A percentile compares a stretch with the other conserved stretches of the same genome.
phyloP scores from a whole-genome alignment of 2,797 vertebrate genomes.

The Naso thynnoides region DNA sequence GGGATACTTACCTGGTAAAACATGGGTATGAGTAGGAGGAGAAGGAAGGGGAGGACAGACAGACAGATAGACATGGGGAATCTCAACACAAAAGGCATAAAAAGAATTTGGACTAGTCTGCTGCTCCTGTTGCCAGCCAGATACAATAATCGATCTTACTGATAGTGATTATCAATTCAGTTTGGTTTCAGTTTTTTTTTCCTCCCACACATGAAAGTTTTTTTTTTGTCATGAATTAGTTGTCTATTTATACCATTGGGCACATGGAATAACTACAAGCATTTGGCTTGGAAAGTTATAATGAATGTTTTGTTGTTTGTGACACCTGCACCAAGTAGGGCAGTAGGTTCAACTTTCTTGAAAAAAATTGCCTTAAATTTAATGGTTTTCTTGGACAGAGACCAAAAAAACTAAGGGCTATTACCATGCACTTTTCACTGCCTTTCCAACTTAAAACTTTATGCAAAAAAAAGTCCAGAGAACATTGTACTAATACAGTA shows the following conservation, averaged over 20 bases:
- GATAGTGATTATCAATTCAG: slow-evolving; percentile 80
- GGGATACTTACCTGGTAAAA: slow-evolving; percentile 93
- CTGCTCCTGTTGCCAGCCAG: slow-evolving; percentile 86
- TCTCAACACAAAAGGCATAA: slow-evolving; percentile 84
- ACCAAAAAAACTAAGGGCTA: background rate
- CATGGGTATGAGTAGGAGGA: slow-evolving; percentile 77
- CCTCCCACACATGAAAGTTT: slow-evolving; percentile 49
- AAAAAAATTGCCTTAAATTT: background rate
- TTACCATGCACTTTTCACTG: background rate
- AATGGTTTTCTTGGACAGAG: background rate
- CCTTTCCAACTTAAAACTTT: slow-evolving; percentile 6
- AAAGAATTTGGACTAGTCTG: slow-evolving; percentile 86
- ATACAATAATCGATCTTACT: slow-evolving; percentile 77
- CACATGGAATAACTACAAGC: slow-evolving; percentile 76
- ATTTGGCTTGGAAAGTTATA: slow-evolving; percentile 23
- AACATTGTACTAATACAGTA: background rate
- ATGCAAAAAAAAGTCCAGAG: slow-evolving; percentile 7
- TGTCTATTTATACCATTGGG: slow-evolving; percentile 92
- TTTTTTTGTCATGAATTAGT: slow-evolving; percentile 51
- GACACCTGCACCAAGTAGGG: background rate
- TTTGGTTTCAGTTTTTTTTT: slow-evolving; percentile 86
- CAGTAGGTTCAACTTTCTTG: slow-evolving; percentile 4
- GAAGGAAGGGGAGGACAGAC: slow-evolving; percentile 67
- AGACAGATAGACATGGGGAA: slow-evolving; percentile 75
- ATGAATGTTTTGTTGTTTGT: slow-evolving; percentile 4